Evolutionary conservation across 2,888 invertebrate species (phyloP), one percentile per base, ranked within the genome.

Genomic region (Cantharis lateralis): DNA sequence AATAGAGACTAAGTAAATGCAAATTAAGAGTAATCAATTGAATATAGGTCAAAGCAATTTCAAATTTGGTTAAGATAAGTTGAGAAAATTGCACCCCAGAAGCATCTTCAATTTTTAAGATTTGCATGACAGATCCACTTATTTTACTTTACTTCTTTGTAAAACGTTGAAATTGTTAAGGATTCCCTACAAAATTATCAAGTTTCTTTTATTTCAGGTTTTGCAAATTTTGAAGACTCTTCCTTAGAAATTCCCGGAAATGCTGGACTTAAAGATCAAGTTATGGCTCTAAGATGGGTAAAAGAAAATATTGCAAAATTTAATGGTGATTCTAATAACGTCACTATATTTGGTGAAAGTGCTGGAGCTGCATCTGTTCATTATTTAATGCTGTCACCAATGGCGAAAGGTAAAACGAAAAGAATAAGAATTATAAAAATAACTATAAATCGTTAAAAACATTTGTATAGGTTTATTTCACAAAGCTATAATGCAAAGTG

Each of bases 341-440:
- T 89, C 10, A 89, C 89, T 0, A 82, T 89, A 2, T 88, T 89
- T 77, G 89, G 89, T 2, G 88, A 89, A 82, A 89, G 89, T 79
- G 89, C 88, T 0, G 89, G 89, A 0, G 89, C 85, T 2, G 86
- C 86, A 10, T 89, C 89, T 15, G 84, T 87, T 0, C 89, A 89
- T 71, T 88, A 87, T 76, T 87, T 89, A 83, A 86, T 88, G 82
- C 79, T 89, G 4, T 89, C 89, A 0, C 88, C 89, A 32, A 86
- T 88, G 81, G 84, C 89, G 2, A 86, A 84, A 75, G 82, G 82
- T 82, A 15, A 32, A 10, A 69, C 15, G 5, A 2, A n/a, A 10
- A 16, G 63, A 11, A 9, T 20, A 69, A 32, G n/a, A n/a, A n/a
- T n/a, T 15, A 0, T 20, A 0, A 28, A 28, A 28, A 10, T 28